Percentiles rank a stretch among this genome's conserved stretches.
Conservation (phyloP, 2,113 vertebrate genomes). For the Chaenogobius annularis region DNA sequence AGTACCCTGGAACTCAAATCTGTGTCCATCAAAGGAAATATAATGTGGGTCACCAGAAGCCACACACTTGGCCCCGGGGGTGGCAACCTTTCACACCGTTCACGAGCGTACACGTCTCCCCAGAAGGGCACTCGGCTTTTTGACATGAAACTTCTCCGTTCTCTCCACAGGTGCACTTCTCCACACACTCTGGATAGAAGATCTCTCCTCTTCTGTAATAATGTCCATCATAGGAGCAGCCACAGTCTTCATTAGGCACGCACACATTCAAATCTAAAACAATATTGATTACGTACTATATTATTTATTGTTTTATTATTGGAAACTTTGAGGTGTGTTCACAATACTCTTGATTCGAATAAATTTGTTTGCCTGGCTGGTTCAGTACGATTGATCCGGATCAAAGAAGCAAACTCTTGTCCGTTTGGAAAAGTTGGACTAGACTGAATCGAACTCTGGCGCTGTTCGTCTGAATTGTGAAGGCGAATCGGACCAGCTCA, state of each 20-base stretch:
- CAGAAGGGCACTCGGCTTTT: constrained; percentile 44
- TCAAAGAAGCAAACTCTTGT: too few species aligned
- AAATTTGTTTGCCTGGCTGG: too few species aligned
- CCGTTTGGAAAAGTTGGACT: too few species aligned
- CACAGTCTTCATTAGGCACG: constrained; percentile 74
- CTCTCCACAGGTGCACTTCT: constrained; percentile 67
- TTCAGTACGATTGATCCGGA: too few species aligned
- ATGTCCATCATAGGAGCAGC: constrained; percentile 71
- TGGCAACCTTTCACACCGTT: constrained; percentile 69
- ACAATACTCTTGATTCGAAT: too few species aligned
- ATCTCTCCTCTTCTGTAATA: constrained; percentile 72
- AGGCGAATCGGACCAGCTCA: too few species aligned
- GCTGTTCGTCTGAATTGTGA: too few species aligned
- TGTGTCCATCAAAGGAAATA: constrained; percentile 66
- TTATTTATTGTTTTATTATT: too few species aligned
- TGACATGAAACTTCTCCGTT: constrained; percentile 61
- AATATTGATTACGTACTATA: too few species aligned
- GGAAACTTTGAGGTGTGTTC: too few species aligned
- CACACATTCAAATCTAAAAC: constrained; percentile 51
- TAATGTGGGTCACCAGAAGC: constrained; percentile 74
- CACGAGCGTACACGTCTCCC: constrained; percentile 62
- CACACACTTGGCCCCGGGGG: constrained; percentile 62
- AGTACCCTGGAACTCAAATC: constrained; percentile 73
- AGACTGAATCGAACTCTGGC: too few species aligned
- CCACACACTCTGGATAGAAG: constrained; percentile 68